A percentile compares a stretch with the other conserved stretches of the same genome.
These are phyloP conservation scores for Myrmecobius fasciatus DNA, from an alignment of 2,113 vertebrate species.

Conservation along the genomic window DNA sequence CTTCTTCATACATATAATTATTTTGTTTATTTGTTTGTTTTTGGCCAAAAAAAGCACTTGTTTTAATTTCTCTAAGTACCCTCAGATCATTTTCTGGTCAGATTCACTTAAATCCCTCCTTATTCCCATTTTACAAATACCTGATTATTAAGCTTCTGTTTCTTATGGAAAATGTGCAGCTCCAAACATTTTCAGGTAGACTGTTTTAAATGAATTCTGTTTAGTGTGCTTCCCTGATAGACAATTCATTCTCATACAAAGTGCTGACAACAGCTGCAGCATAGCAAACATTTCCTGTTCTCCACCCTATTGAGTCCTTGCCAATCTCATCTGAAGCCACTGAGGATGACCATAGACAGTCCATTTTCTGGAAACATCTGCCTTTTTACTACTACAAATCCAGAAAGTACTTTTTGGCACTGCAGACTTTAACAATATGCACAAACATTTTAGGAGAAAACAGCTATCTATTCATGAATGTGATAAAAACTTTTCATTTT, in stretches of 20 bases:
- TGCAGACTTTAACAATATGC: conserved; percentile 44
- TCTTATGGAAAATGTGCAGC: conserved; percentile 54
- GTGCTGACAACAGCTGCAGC: conserved; percentile 65
- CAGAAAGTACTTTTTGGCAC: conserved; percentile 37
- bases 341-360: conserved; percentile 50
- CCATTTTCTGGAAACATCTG: conserved; percentile 31
- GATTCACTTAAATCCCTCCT: conserved; percentile 41
- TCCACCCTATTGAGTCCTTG: conserved; percentile 49
- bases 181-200: conserved; percentile 56
- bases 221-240: conserved; percentile 80
- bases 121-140: conserved; percentile 39
- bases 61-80: conserved; percentile 34
- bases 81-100: conserved; percentile 23
- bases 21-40: conserved; percentile 1
- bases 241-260: conserved; percentile 81
- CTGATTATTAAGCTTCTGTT: conserved; percentile 59
- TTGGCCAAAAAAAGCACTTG: background rate
- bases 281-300: conserved; percentile 63
- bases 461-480: conserved; percentile 32
- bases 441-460: conserved; percentile 45
- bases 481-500: background rate
- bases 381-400: conserved; percentile 24
- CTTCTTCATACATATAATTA: conserved; percentile 11
- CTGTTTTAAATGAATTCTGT: conserved; percentile 76
- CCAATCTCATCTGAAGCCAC: conserved; percentile 57